Evolutionary conservation across 2,797 vertebrate species (phyloP).

Genomic region (Coregonus sp.): DNA sequence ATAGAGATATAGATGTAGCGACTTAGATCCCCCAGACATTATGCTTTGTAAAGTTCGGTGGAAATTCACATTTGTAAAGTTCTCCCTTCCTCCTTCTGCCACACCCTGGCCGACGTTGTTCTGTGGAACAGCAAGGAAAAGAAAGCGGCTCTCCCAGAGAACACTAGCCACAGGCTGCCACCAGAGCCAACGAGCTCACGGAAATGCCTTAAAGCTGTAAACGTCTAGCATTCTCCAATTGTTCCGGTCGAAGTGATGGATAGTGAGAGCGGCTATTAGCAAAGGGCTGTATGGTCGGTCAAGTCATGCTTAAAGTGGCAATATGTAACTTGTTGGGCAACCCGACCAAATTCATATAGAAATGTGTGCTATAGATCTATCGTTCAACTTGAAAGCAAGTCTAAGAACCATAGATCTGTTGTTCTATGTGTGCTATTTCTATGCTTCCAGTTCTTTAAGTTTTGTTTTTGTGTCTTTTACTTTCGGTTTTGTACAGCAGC

Average conservation of each 20-base stretch:
- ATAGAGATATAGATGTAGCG: not conserved
- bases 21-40: not conserved
- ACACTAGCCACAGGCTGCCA: conserved; percentile 19
- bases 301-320: not conserved
- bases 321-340: too few species aligned
- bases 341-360: too few species aligned
- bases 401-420: too few species aligned
- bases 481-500: too few species aligned
- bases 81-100: conserved; percentile 60
- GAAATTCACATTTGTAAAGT: conserved; percentile 28
- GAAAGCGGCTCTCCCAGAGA: conserved; percentile 18
- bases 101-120: conserved; percentile 70
- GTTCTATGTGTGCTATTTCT: too few species aligned
- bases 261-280: conserved; percentile 24
- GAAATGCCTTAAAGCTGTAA: conserved; percentile 34
- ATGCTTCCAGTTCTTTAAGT: too few species aligned
- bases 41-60: conserved; percentile 34
- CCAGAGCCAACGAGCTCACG: conserved; percentile 16
- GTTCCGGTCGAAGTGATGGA: conserved; percentile 52
- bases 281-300: not conserved
- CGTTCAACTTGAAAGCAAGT: too few species aligned
- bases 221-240: conserved; percentile 48
- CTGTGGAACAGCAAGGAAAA: conserved; percentile 25
- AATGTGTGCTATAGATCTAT: too few species aligned
- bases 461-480: too few species aligned